Percentiles rank a stretch among this genome's conserved stretches.
These are phyloP conservation scores for Thunnus albacares DNA, from an alignment of 2,797 vertebrate genomes.

Conservation along the genomic window DNA sequence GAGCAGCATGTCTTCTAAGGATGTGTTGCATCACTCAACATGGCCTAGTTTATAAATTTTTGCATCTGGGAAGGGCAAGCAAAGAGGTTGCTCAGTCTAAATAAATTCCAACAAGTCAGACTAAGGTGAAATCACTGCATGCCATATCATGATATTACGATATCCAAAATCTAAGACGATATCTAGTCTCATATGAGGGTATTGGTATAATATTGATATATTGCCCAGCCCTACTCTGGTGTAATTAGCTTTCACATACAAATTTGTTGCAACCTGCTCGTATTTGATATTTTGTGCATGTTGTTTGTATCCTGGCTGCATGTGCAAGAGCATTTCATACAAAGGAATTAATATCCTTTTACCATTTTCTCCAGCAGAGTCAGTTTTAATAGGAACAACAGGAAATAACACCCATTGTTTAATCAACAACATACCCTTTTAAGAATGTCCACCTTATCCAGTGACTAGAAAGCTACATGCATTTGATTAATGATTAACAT, in stretches of 20 bases:
- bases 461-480: neutral
- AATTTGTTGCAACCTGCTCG: neutral
- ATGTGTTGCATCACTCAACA: slow-evolving; percentile 20
- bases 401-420: slow-evolving; percentile 21
- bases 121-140: slow-evolving; percentile 9
- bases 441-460: neutral
- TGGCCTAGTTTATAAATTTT: slow-evolving; percentile 37
- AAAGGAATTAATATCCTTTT: slow-evolving; percentile 10
- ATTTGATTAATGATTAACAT: neutral
- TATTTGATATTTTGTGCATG: slow-evolving; percentile 15
- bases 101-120: slow-evolving; percentile 20
- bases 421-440: neutral
- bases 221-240: neutral
- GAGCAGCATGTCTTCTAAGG: slow-evolving; percentile 23
- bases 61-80: neutral
- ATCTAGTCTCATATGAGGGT: too few species aligned
- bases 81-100: slow-evolving; percentile 25
- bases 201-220: too few species aligned
- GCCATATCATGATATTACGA: too few species aligned
- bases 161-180: too few species aligned
- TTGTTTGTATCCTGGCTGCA: slow-evolving; percentile 17
- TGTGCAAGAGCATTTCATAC: slow-evolving; percentile 8
- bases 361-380: neutral
- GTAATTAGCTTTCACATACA: slow-evolving; percentile 8
- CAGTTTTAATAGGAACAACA: slow-evolving; percentile 11